Percentiles rank a stretch among this genome's conserved stretches.
Conservation (phyloP, 2,888 invertebrate genomes). For the Ypsolopha scabrella region DNA sequence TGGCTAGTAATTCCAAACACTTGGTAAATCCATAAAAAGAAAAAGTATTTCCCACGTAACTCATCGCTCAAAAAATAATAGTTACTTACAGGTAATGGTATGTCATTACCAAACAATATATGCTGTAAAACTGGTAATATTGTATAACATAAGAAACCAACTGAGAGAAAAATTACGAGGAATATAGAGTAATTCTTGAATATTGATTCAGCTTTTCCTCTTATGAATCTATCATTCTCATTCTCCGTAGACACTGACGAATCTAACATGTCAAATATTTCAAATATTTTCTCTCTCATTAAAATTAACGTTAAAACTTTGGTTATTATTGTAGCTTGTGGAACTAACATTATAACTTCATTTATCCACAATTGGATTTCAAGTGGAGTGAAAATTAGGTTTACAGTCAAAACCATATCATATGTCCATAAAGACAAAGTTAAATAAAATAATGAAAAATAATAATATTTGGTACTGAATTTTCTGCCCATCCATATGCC, state of each 20-base stretch:
- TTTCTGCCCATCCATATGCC: conserved; percentile 36
- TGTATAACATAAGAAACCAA: conserved; percentile 24
- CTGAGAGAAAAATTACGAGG: conserved; percentile 22
- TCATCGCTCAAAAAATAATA: conserved; percentile 45
- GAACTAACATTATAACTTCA: conserved; percentile 44
- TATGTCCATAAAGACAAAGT: conserved; percentile 27
- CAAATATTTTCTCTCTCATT: conserved; percentile 28
- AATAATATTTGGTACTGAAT: conserved; percentile 29
- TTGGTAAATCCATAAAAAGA: conserved; percentile 36
- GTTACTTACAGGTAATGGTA: conserved; percentile 41
- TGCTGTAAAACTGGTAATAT: conserved; percentile 26
- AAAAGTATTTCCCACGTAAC: conserved; percentile 26
- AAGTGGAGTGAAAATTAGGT: conserved; percentile 35
- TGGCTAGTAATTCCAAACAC: conserved; percentile 40
- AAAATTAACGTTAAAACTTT: conserved; percentile 38
- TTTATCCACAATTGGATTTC: conserved; percentile 36
- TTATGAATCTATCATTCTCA: conserved; percentile 22
- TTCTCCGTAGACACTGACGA: conserved; percentile 29
- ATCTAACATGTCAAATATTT: conserved; percentile 34
- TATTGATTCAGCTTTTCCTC: conserved; percentile 17
- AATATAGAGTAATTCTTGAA: conserved; percentile 21
- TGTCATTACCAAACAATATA: conserved; percentile 21
- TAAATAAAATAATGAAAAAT: conserved; percentile 30
- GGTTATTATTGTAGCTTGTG: conserved; percentile 28
- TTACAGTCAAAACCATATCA: conserved; percentile 34